These are phyloP conservation scores for western clawed frog (Xenopus tropicalis) DNA, from an alignment of 2,113 vertebrate species.

Conservation along the genomic window UCB_Xtro_10.0 CM004444.2:130117001-130117500, in stretches of 20 bases:
- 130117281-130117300: conserved; percentile 88
- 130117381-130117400: neutral
- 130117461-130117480: conserved; percentile 81
- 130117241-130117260: conserved; percentile 96
- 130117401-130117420: neutral
- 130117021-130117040: too few species aligned
- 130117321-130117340: conserved; percentile 91
- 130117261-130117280: conserved; percentile 96
- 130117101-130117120: too few species aligned
- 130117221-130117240: conserved; percentile 69
- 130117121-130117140: too few species aligned
- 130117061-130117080: too few species aligned
- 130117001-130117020: too few species aligned
- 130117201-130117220: too few species aligned
- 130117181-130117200: too few species aligned
- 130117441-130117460: conserved; percentile 87
- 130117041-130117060: too few species aligned
- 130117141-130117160: too few species aligned
- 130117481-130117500: conserved; percentile 81
- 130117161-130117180: too few species aligned
- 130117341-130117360: conserved; percentile 87
- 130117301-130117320: conserved; percentile 92
- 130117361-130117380: conserved; percentile 49
- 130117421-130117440: conserved; percentile 41
- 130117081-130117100: too few species aligned